phyloP scores from a whole-genome alignment of 1,140 invertebrate genomes.

The Atopsyche davidsoni region DNA sequence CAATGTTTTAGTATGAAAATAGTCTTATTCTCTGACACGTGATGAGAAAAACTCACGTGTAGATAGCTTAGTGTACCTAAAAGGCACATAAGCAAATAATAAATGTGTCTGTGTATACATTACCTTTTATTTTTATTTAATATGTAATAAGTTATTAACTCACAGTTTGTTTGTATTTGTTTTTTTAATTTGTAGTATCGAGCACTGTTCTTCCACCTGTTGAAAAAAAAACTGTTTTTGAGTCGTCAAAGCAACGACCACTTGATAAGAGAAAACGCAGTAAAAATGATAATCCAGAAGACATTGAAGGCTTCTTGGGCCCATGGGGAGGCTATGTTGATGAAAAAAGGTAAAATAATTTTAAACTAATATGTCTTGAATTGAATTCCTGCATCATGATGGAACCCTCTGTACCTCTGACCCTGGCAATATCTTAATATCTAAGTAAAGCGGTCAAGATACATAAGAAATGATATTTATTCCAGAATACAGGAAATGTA shows the following conservation, averaged over 20 bases:
- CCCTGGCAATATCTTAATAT: too few species aligned
- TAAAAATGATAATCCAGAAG: conserved; percentile 84
- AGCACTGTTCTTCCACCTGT: conserved; percentile 39
- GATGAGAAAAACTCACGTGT: not conserved
- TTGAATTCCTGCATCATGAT: too few species aligned
- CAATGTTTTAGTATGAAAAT: conserved; percentile 6
- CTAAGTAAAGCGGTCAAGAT: too few species aligned
- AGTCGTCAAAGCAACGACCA: conserved; percentile 64
- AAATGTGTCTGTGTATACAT: too few species aligned
- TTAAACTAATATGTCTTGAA: not conserved
- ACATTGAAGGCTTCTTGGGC: conserved; percentile 92
- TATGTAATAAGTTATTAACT: not conserved
- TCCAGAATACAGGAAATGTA: too few species aligned
- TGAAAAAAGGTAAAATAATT: conserved; percentile 60
- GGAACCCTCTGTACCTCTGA: too few species aligned
- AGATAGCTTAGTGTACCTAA: too few species aligned
- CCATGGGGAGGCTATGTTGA: conserved; percentile 95
- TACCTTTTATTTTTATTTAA: too few species aligned
- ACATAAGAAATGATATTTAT: too few species aligned
- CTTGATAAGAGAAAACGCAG: conserved; percentile 85
- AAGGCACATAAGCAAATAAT: too few species aligned
- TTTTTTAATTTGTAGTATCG: conserved; percentile 37
- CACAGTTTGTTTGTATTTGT: not conserved
- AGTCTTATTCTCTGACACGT: conserved; percentile 1
- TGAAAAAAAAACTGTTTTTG: conserved; percentile 83